Conservation (phyloP, 2,113 vertebrate genomes). For the Nothocercus nigrocapillus region DNA sequence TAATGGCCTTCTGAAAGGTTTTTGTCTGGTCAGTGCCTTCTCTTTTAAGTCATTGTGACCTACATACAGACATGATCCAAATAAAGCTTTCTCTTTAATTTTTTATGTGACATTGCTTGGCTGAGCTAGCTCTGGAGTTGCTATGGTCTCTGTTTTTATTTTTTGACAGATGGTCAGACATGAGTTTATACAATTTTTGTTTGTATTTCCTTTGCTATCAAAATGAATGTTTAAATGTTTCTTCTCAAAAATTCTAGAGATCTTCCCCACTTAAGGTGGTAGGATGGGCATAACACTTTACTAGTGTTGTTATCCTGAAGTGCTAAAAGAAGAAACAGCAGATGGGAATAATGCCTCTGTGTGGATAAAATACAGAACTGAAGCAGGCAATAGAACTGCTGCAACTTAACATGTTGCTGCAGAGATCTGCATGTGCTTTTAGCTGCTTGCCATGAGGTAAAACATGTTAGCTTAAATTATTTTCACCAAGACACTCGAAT, state of each 20-base stretch:
- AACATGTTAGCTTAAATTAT: not conserved
- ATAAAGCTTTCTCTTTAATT: not conserved
- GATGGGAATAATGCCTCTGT: not conserved
- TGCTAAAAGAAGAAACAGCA: not conserved
- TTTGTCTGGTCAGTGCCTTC: slow-evolving; percentile 24
- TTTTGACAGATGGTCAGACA: not conserved
- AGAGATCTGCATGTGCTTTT: not conserved
- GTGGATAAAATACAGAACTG: not conserved
- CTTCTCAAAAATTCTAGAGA: not conserved
- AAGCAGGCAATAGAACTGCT: not conserved
- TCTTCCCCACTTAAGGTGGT: not conserved
- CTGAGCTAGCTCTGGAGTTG: slow-evolving; percentile 16
- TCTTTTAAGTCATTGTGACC: slow-evolving; percentile 54
- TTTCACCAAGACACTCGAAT: not conserved
- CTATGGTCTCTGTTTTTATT: not conserved
- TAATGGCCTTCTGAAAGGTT: not conserved
- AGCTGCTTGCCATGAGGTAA: not conserved
- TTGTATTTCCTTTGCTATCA: not conserved
- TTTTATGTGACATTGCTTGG: slow-evolving; percentile 16
- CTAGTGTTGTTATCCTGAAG: not conserved
- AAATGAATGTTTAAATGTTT: not conserved
- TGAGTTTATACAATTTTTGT: not conserved
- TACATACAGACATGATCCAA: slow-evolving; percentile 65
- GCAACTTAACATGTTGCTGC: not conserved
- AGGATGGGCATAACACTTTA: not conserved